Evolutionary conservation across 2,797 vertebrate species (phyloP), one percentile per base, ranked within the genome.

Genomic region (Takifugu ocellatus): DNA sequence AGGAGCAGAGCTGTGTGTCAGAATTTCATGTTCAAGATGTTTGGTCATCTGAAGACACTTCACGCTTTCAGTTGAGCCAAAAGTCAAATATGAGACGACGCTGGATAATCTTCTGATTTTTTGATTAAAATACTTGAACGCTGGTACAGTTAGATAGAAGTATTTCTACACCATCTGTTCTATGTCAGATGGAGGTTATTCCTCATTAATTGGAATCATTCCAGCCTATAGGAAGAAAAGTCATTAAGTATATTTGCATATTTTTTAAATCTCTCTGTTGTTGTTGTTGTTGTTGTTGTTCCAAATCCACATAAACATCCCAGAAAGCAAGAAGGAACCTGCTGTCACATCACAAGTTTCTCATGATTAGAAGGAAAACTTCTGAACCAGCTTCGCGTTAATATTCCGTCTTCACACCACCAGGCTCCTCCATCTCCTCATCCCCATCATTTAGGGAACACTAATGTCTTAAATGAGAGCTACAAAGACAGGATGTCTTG

Each of bases 391-490:
- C 60, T 5, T 27, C 0, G 60, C n/a, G 45, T 63, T 74, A 36
- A 63, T 65, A 68, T 62, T 36, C 50, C 9, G 54, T 56, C 49
- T 59, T 29, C 50, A 50, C 59, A 2, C 55, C 11, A 14, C 44
- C 12, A 2, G 9, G 25, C 63, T 68, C 58, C 70, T 52, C 46
- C 72, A 56, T 77, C 74, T 81, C 84, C 63, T 74, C 75, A 61
- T 79, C 75, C 63, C 62, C 43, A 16, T 82, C 86, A 76, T 85
- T 87, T 87, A 77, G 80, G 72, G 66, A 78, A 46, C 33, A 56
- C 73, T 92, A 88, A 89, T 89, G 86, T 85, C 79, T 85, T 91
- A 90, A 89, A 91, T 75, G 79, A 51, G 72, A 87, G 79, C 83
- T 81, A 78, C 68, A 77, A 78, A 87, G 86, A 86, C 75, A 74